phyloP scores from a whole-genome alignment of 2,113 vertebrate species.

The Arvicanthis niloticus region DNA sequence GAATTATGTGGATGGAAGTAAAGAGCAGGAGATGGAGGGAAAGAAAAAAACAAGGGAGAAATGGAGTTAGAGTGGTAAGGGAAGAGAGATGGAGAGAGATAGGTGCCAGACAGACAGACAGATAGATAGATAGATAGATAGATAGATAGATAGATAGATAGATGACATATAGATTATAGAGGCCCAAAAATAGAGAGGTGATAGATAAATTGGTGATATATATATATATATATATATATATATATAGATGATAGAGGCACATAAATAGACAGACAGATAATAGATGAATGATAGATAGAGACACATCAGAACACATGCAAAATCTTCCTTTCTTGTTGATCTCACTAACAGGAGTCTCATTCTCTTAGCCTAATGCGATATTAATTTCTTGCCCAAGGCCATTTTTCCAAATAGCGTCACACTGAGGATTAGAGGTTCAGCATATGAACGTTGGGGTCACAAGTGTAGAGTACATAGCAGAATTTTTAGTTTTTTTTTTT shows the following conservation, averaged over 20 bases:
- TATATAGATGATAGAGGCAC: neutral
- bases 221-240: neutral
- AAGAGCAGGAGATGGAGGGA: neutral
- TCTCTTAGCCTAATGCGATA: neutral
- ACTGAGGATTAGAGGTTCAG: neutral
- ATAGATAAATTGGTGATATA: neutral
- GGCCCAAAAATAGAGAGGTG: neutral
- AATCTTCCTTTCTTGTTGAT: neutral
- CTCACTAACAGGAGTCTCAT: no score
- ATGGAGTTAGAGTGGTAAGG: neutral
- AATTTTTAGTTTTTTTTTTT: neutral
- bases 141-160: neutral
- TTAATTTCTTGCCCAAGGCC: neutral
- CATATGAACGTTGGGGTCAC: neutral
- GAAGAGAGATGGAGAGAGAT: neutral
- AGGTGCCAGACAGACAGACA: neutral
- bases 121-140: neutral
- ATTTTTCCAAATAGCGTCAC: neutral
- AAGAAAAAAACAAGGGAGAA: neutral
- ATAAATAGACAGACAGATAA: neutral
- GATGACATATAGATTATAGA: neutral
- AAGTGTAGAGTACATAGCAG: neutral
- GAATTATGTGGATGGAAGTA: neutral
- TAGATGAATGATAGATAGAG: neutral
- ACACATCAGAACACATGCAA: neutral